Evolutionary conservation across 2,888 invertebrate species (phyloP), one percentile per base, ranked within the genome.

Genomic region (Melieria omissa): DNA sequence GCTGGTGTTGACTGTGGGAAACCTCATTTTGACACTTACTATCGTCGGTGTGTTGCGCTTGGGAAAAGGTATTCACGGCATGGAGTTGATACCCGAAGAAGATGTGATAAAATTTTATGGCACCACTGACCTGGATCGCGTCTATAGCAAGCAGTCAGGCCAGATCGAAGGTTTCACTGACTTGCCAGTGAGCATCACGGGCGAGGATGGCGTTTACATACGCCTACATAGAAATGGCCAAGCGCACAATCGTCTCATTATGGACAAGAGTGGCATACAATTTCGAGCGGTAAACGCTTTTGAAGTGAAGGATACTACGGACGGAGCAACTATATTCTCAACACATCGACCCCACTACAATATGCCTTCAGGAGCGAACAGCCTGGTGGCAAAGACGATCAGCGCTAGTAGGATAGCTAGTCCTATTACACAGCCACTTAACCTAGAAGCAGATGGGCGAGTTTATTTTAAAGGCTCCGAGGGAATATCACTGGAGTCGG

Each of bases 1-100:
- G 7, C 90, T 93, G 69, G 86, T 94, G 7, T 86, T 96, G 29
- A 93, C 94, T 0, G 89, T 94, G 57, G 94, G 94, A 10, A 95
- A 96, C 88, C 88, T 95, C 65, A 88, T 94, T 54, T 87, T 96
- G 4, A 96, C 95, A 0, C 89, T 95, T 55, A 93, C 93, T 0
- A 93, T 96, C 67, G 89, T 95, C 71, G 92, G 93, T 7, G 95
- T 96, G 0, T 85, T 96, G 58, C 89, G 93, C 72, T 89, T 96
- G 72, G 95, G 95, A 0, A 91, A 91, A 83, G 95, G 95, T 7
- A 93, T 96, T 90, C 93, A 95, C 82, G 93, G 94, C 77, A 89
- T 96, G 86, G 96, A 96, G 86, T 89, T 95, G 62, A 90, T 95
- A 72, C 90, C 92, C 0, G 92, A 93, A 67, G 91, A 92, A 73